phyloP scores from a whole-genome alignment of 2,797 vertebrate genomes.

The Tinamus major region DNA sequence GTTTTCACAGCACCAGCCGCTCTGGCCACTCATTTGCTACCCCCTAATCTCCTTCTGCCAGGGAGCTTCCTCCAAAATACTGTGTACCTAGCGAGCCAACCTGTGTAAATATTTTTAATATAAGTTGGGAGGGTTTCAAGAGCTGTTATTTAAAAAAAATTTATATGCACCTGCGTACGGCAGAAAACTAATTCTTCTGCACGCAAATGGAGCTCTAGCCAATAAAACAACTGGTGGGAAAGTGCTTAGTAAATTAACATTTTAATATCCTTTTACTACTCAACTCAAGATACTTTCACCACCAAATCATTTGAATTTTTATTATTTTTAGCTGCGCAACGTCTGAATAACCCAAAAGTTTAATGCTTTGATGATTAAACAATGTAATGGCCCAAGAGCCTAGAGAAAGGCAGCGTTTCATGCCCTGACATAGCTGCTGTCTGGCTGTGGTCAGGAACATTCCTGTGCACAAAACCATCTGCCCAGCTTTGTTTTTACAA shows the following conservation, averaged over 20 bases:
- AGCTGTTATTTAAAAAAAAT: conserved; percentile 50
- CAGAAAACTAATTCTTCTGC: conserved; percentile 46
- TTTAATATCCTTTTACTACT: conserved; percentile 65
- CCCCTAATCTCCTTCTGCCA: neutral
- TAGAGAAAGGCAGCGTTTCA: conserved; percentile 20
- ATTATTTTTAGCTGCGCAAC: conserved; percentile 65
- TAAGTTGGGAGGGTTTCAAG: conserved; percentile 44
- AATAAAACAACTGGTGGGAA: conserved; percentile 62
- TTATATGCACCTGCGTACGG: conserved; percentile 43
- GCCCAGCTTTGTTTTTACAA: conserved; percentile 58
- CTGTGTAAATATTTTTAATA: conserved; percentile 42
- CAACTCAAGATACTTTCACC: conserved; percentile 51
- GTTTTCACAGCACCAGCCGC: no score
- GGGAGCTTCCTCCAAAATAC: conserved; percentile 40
- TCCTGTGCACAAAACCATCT: conserved; percentile 28
- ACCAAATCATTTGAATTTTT: conserved; percentile 66
- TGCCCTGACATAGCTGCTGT: conserved; percentile 59
- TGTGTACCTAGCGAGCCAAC: neutral
- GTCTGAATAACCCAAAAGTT: conserved; percentile 38
- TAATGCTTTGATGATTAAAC: conserved; percentile 67
- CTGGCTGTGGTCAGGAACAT: conserved; percentile 63
- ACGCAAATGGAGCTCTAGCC: conserved; percentile 40
- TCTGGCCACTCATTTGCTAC: neutral
- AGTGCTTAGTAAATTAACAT: conserved; percentile 62
- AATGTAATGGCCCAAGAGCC: conserved; percentile 42